Evolutionary conservation across 1,140 invertebrate genomes (phyloP).

Genomic region (Sycophaga agraensis): DNA sequence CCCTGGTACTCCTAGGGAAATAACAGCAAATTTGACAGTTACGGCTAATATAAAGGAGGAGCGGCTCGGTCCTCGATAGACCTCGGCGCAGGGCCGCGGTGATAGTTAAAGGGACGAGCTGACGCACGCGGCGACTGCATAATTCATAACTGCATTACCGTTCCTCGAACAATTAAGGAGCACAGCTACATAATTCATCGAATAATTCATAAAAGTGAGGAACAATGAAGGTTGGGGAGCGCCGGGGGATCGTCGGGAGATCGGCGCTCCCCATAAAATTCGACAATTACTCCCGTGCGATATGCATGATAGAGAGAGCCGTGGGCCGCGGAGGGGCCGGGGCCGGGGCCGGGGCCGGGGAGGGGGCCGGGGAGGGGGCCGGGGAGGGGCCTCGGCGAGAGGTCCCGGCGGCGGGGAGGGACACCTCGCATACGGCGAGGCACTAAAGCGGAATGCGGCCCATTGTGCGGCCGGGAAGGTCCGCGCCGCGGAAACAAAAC

Average conservation of each 20-base stretch:
- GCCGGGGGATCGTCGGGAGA: background rate
- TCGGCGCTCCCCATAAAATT: constrained; percentile 5
- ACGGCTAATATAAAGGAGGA: too few relatives aligned
- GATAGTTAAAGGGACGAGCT: too few relatives aligned
- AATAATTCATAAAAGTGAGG: constrained; percentile 12
- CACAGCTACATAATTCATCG: constrained; percentile 9
- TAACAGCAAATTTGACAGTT: constrained; percentile 6
- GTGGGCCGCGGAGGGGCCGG: too few relatives aligned
- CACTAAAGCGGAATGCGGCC: constrained; percentile 12
- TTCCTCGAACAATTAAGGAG: constrained; percentile 8
- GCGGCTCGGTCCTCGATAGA: too few relatives aligned
- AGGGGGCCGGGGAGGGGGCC: too few relatives aligned
- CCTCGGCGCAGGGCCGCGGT: background rate
- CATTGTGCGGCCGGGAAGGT: background rate
- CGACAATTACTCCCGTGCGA: constrained; percentile 7
- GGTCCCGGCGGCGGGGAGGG: too few relatives aligned
- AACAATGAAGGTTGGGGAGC: constrained; percentile 10
- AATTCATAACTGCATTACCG: constrained; percentile 2
- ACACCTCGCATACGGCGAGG: background rate
- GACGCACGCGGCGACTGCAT: too few relatives aligned
- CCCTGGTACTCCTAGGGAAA: too few relatives aligned
- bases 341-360: too few relatives aligned
- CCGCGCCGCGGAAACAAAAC: constrained; percentile 20
- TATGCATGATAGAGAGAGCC: too few relatives aligned
- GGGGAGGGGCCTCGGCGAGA: too few relatives aligned